Conservation (phyloP, 2,797 vertebrate species). For the Brachyrhaphis roseni region DNA sequence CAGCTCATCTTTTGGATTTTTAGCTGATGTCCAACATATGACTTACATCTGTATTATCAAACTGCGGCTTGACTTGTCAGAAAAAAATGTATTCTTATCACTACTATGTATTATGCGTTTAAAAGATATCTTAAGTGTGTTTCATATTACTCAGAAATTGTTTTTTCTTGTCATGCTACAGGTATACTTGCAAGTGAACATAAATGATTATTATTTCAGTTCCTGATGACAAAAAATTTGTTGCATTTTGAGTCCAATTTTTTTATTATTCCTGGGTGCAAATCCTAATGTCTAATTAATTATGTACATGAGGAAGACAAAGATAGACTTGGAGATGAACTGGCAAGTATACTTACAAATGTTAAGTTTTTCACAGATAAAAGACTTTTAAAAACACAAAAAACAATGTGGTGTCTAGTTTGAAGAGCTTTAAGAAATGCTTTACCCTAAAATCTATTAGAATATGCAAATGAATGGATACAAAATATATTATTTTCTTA, state of each 20-base stretch:
- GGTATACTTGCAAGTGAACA: neutral
- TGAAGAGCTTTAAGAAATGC: neutral
- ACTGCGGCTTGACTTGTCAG: slow-evolving; percentile 9
- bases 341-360: neutral
- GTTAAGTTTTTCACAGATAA: neutral
- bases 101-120: neutral
- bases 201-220: neutral
- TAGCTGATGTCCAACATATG: slow-evolving; percentile 7
- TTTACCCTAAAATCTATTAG: neutral
- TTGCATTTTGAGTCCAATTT: neutral
- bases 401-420: neutral
- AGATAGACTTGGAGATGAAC: neutral
- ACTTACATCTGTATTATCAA: slow-evolving; percentile 8
- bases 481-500: neutral
- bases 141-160: neutral
- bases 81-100: neutral
- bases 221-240: neutral
- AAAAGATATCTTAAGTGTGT: neutral
- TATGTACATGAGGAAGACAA: neutral
- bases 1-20: neutral
- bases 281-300: neutral
- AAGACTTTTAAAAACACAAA: neutral
- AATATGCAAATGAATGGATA: neutral
- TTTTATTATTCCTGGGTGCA: neutral
- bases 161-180: neutral